Percentiles rank a stretch among this genome's conserved stretches.
These are phyloP conservation scores for Paraplagusia blochii DNA, from an alignment of 2,113 vertebrate genomes.

Conservation along the genomic window DNA sequence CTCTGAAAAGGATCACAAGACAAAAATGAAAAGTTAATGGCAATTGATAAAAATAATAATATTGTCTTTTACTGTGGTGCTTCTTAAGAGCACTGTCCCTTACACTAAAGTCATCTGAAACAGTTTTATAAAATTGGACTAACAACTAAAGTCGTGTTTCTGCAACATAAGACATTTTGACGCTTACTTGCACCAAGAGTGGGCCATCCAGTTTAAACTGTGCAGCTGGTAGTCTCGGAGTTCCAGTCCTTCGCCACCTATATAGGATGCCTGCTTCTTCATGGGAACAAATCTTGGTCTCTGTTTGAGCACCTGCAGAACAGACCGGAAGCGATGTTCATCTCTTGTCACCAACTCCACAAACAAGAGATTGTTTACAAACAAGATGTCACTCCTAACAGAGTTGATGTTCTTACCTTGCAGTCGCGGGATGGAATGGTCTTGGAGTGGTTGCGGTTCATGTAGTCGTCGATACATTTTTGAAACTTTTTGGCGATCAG, in stretches of 20 bases:
- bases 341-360: not conserved
- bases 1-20: slow-evolving; percentile 68
- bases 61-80: too few relatives aligned
- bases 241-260: slow-evolving; percentile 89
- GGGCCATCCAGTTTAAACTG: slow-evolving; percentile 97
- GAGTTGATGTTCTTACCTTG: slow-evolving; percentile 83
- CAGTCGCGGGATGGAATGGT: slow-evolving; percentile 93
- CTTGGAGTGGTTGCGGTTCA: slow-evolving; percentile 94
- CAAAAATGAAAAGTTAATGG: too few relatives aligned
- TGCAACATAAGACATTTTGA: not conserved
- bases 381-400: too few relatives aligned
- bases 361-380: too few relatives aligned
- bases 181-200: slow-evolving; percentile 99
- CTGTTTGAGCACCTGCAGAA: slow-evolving; percentile 87
- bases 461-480: slow-evolving; percentile 90
- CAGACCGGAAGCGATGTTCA: not conserved
- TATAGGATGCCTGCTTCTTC: slow-evolving; percentile 92
- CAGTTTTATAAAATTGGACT: too few relatives aligned
- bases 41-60: too few relatives aligned
- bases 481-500: slow-evolving; percentile 95
- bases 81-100: too few relatives aligned
- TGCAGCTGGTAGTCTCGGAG: slow-evolving; percentile 96
- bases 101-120: too few relatives aligned
- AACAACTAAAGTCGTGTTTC: too few relatives aligned
- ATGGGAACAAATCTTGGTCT: slow-evolving; percentile 93